Evolutionary conservation across 2,797 vertebrate species (phyloP).

Genomic region (Microhierax caerulescens): DNA sequence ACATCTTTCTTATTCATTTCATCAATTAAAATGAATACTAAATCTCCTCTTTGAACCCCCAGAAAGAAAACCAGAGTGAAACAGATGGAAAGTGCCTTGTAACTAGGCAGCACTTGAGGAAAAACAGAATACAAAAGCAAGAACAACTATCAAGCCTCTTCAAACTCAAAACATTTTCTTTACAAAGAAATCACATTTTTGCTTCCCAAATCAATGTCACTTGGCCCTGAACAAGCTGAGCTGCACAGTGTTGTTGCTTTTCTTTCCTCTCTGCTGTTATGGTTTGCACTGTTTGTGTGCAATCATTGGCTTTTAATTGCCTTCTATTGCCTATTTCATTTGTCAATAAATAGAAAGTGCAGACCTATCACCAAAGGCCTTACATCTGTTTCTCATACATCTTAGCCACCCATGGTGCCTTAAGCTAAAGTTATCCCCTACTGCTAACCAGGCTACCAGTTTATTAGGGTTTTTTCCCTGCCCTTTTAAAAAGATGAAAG

Average conservation of each 20-base stretch:
- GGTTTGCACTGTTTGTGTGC: constrained; percentile 53
- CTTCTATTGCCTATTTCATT: constrained; percentile 74
- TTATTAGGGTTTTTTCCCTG: constrained; percentile 71
- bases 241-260: background rate
- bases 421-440: constrained; percentile 63
- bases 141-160: background rate
- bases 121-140: constrained; percentile 19
- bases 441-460: constrained; percentile 75
- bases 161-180: constrained; percentile 41
- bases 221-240: constrained; percentile 4
- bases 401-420: constrained; percentile 80
- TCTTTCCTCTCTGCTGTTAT: constrained; percentile 45
- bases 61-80: background rate
- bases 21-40: background rate
- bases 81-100: constrained; percentile 16
- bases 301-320: constrained; percentile 73
- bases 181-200: constrained; percentile 35
- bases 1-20: background rate
- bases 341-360: constrained; percentile 75
- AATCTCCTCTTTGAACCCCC: background rate
- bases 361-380: constrained; percentile 65
- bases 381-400: constrained; percentile 83
- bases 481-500: constrained; percentile 83
- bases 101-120: background rate
- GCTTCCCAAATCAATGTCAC: background rate